A percentile compares a stretch with the other conserved stretches of the same genome.
Conservation (phyloP, 2,888 invertebrate genomes). For the Piscicola geometra region DNA sequence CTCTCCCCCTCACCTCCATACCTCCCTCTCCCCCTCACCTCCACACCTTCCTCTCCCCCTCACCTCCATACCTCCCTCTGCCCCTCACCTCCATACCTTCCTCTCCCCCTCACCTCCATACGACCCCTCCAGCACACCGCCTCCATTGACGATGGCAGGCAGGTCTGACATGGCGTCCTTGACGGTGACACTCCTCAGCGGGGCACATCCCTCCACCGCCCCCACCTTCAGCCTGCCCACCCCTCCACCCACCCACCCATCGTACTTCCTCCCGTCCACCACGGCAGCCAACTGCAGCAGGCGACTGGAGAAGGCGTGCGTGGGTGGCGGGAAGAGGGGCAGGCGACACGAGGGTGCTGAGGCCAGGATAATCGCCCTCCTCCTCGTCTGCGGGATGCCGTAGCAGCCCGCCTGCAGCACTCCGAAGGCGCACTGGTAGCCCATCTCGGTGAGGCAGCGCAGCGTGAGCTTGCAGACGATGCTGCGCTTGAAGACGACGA, state of each 20-base stretch:
- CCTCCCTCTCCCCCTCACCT: no score
- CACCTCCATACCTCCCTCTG: slow-evolving; percentile 69
- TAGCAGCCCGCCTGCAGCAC: slow-evolving; percentile 80
- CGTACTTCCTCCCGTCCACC: slow-evolving; percentile 59
- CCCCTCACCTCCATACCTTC: slow-evolving; percentile 68
- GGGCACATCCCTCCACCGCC: slow-evolving; percentile 62
- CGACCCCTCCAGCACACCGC: slow-evolving; percentile 65
- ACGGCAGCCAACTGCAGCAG: slow-evolving; percentile 64
- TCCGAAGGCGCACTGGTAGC: slow-evolving; percentile 80
- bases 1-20: no score
- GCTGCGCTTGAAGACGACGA: slow-evolving; percentile 74
- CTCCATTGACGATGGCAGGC: slow-evolving; percentile 71
- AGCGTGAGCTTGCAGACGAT: slow-evolving; percentile 76
- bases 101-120: slow-evolving; percentile 69
- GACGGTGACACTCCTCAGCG: slow-evolving; percentile 71
- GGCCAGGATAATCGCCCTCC: slow-evolving; percentile 73
- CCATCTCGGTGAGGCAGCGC: slow-evolving; percentile 72
- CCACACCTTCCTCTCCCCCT: slow-evolving; percentile 58
- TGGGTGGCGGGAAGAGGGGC: slow-evolving; percentile 74
- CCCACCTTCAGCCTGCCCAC: not conserved
- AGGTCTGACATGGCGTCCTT: slow-evolving; percentile 79
- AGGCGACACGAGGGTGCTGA: slow-evolving; percentile 73
- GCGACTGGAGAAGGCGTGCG: slow-evolving; percentile 67
- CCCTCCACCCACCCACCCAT: slow-evolving; percentile 58
- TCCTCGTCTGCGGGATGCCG: slow-evolving; percentile 75